These are phyloP conservation scores for Onychomys torridus DNA, from an alignment of 2,797 vertebrate genomes.

Conservation along the genomic window DNA sequence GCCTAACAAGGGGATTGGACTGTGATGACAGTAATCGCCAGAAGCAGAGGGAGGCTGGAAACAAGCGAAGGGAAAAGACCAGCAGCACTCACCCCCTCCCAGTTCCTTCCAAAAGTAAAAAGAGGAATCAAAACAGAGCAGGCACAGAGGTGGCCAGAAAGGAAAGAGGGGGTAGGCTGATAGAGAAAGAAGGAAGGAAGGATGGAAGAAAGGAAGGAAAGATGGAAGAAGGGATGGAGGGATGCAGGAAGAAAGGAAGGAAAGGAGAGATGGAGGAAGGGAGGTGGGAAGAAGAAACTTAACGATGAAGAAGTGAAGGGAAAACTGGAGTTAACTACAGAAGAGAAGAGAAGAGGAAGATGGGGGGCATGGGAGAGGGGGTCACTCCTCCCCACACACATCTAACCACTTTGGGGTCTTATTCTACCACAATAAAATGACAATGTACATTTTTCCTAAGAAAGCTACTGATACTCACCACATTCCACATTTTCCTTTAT, in stretches of 20 bases:
- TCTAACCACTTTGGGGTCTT: background rate
- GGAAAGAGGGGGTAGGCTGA: background rate
- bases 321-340: background rate
- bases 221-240: too few species aligned
- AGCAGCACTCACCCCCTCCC: background rate
- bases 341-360: background rate
- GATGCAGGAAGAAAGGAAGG: background rate
- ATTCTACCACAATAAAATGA: background rate
- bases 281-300: too few species aligned
- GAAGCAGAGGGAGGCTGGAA: background rate
- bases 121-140: background rate
- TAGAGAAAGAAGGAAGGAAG: too few species aligned
- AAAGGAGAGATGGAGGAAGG: background rate
- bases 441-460: background rate
- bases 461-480: background rate
- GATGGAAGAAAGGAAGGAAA: too few species aligned
- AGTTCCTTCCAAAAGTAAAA: background rate
- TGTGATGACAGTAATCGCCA: background rate
- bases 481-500: background rate
- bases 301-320: background rate
- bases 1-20: background rate
- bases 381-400: fast-evolving
- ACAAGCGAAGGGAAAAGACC: background rate
- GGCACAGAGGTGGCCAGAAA: too few species aligned
- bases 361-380: background rate